Base-by-base conservation (phyloP, 2,888 invertebrate genomes). In the Caenorhabditis uteleia region DNA sequence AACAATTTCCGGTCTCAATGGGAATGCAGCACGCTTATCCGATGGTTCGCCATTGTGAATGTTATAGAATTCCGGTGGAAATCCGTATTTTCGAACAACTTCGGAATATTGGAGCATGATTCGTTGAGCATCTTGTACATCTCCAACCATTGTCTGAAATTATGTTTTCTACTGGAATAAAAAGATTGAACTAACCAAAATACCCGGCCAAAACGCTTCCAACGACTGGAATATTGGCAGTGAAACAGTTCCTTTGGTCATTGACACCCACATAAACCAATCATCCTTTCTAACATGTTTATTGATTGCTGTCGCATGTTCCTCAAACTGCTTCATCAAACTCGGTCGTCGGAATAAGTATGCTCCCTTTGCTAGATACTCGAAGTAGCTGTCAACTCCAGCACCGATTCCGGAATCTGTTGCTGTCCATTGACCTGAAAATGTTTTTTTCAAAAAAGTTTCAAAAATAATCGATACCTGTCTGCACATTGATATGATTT, bases 211-310 rank as follows among this genome's bases (percentile, higher is more conserved):
- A 84, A 92, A 99, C 0, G 97, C 92, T 85, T 99, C 98, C 21
- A 99, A 87, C 0, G 95, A 95, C 84, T 98, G 97, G 85, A 97
- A 98, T n/a, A 97, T 91, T 0, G 97, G 95, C 77, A 95, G 85
- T 0, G 95, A 94, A 6, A 97, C 91, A 10, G 64, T 34, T 33
- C 65, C 75, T 34, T 93, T 91, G 42, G 90, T 88, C 97, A 98
- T 98, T n/a, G 93, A 91, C 0, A 93, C 97, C 97, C 97, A 98
- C 78, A 97, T 89, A 84, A 95, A 94, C 97, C 98, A 99, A 84
- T 98, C 95, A 77, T 94, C 95, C 79, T 91, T 90, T 79, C 92
- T 90, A 78, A 97, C 74, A 74, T 86, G 83, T 55, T 84, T 84
- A 57, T 86, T 85, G 47, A 88, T 85, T 0, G 85, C 76, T 16